Conservation (phyloP, 2,113 vertebrate species). For the Spea multiplicata region DNA sequence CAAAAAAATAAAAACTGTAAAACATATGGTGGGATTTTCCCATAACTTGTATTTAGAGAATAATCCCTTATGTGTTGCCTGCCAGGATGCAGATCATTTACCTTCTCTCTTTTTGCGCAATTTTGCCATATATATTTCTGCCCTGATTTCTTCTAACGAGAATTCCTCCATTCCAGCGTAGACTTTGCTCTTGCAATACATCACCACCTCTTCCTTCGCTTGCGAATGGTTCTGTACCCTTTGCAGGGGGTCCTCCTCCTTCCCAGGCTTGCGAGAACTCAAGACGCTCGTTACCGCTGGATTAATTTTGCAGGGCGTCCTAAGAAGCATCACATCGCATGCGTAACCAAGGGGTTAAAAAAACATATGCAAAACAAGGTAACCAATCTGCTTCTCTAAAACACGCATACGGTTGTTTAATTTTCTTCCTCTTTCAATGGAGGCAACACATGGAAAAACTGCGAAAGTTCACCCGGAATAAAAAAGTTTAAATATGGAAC, state of each 20-base stretch:
- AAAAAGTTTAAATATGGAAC: too few relatives aligned
- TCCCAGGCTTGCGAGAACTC: constrained; percentile 77
- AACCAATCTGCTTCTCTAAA: too few relatives aligned
- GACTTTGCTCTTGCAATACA: constrained; percentile 93
- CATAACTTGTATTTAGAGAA: not conserved
- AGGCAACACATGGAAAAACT: too few relatives aligned
- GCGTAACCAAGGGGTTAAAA: too few relatives aligned
- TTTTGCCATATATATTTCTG: constrained; percentile 83
- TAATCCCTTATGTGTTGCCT: not conserved
- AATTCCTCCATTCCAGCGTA: constrained; percentile 87
- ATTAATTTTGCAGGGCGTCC: constrained; percentile 95
- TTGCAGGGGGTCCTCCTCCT: constrained; percentile 79
- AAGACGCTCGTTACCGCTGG: constrained; percentile 81
- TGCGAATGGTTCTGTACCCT: constrained; percentile 75
- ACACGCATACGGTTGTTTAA: too few relatives aligned
- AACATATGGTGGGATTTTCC: not conserved
- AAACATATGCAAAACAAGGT: too few relatives aligned
- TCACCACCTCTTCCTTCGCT: constrained; percentile 73
- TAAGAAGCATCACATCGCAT: constrained; percentile 51
- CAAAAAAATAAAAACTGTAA: not conserved
- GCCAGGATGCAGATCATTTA: constrained; percentile 28
- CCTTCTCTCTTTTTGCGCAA: constrained; percentile 62
- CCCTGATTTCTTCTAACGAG: constrained; percentile 90
- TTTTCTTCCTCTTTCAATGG: too few relatives aligned
- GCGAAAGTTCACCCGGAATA: too few relatives aligned